A percentile compares a stretch with the other conserved stretches of the same genome.
Conservation (phyloP, 1,140 invertebrate genomes). For the Hetaerina americana region DNA sequence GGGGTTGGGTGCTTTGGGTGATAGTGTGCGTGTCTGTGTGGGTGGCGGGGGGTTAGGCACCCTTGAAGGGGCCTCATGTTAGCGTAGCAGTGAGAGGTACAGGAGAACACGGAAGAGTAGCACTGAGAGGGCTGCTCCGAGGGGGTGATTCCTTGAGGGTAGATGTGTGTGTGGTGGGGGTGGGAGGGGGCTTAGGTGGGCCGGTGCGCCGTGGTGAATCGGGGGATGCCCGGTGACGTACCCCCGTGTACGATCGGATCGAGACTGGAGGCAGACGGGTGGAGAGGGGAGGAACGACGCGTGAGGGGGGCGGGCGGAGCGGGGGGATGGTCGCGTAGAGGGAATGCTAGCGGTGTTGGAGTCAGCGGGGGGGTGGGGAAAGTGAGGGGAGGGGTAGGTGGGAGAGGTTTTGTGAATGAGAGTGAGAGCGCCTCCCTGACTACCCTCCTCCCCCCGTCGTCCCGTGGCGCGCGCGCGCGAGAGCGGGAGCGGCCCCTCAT, state of each 20-base stretch:
- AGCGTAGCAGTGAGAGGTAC: too few relatives aligned
- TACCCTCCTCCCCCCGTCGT: background rate
- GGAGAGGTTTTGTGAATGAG: background rate
- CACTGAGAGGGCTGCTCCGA: too few relatives aligned
- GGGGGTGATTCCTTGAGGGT: too few relatives aligned
- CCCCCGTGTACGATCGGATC: background rate
- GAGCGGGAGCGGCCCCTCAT: background rate
- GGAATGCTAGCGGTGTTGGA: too few relatives aligned
- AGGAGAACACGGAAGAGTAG: too few relatives aligned
- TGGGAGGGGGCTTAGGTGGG: too few relatives aligned
- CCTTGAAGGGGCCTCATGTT: too few relatives aligned
- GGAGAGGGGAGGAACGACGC: background rate
- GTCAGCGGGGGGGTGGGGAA: background rate
- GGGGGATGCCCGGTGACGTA: background rate
- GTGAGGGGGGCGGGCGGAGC: background rate
- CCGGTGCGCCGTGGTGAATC: background rate
- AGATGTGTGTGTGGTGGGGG: background rate
- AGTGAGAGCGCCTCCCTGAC: background rate
- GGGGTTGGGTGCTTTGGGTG: background rate
- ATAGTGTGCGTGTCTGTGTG: too few relatives aligned
- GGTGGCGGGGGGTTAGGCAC: too few relatives aligned
- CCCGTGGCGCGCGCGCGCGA: background rate
- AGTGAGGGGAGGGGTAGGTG: too few relatives aligned
- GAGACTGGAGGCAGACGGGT: background rate
- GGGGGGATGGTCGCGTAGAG: background rate